phyloP scores from a whole-genome alignment of 2,888 invertebrate genomes.

The Polietes domitor region DNA sequence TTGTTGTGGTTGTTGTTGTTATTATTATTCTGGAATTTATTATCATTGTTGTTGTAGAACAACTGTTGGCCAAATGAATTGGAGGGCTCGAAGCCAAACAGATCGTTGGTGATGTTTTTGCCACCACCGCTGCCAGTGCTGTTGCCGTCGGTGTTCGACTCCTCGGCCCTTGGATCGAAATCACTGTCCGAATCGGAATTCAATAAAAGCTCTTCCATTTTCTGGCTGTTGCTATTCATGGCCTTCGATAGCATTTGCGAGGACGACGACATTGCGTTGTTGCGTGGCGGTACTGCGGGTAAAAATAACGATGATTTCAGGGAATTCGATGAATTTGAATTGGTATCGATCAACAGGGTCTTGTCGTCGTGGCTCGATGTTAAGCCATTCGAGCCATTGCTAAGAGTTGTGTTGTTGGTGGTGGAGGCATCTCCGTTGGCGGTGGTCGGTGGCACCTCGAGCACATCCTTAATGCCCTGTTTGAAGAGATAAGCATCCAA shows the following conservation, averaged over 20 bases:
- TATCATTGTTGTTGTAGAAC: conserved; percentile 80
- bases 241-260: conserved; percentile 82
- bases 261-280: conserved; percentile 68
- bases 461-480: conserved; percentile 83
- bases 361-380: conserved; percentile 75
- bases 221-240: conserved; percentile 85
- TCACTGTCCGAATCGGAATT: conserved; percentile 91
- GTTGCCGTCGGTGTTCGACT: conserved; percentile 81
- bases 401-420: conserved; percentile 46
- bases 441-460: conserved; percentile 79
- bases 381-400: conserved; percentile 62
- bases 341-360: conserved; percentile 79
- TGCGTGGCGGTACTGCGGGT: conserved; percentile 80
- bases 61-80: conserved; percentile 81
- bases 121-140: conserved; percentile 71
- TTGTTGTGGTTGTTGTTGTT: conserved; percentile 73
- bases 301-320: conserved; percentile 77
- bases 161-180: conserved; percentile 94
- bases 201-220: conserved; percentile 88
- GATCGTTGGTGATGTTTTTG: conserved; percentile 77
- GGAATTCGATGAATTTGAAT: conserved; percentile 73
- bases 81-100: conserved; percentile 80
- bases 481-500: conserved; percentile 82
- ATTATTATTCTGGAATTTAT: conserved; percentile 73
- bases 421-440: conserved; percentile 45